Percentiles rank a stretch among this genome's conserved stretches.
phyloP scores from a whole-genome alignment of 1,140 invertebrate species.

The Drosophila hydei region DNA sequence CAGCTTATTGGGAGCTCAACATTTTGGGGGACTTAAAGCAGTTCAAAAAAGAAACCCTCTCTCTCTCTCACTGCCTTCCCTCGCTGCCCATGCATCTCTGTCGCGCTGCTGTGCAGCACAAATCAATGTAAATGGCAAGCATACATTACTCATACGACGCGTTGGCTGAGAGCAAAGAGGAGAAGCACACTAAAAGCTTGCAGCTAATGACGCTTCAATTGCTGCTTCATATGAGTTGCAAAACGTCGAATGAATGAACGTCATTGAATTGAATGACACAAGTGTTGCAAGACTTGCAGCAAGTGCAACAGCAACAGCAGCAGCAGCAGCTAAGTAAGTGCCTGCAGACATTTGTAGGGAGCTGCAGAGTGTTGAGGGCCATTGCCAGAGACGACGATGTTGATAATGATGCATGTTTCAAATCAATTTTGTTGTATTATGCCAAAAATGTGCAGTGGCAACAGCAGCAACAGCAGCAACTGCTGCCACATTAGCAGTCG shows the following conservation, averaged over 20 bases:
- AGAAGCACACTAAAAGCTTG: slow-evolving; percentile 56
- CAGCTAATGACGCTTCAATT: slow-evolving; percentile 81
- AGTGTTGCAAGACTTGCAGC: slow-evolving; percentile 11
- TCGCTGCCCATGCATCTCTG: background rate
- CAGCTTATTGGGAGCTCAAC: slow-evolving; percentile 5
- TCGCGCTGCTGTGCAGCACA: slow-evolving; percentile 38
- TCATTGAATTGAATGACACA: slow-evolving; percentile 73
- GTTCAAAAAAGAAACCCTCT: slow-evolving; percentile 8
- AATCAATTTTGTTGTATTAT: slow-evolving; percentile 81
- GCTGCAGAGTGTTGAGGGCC: slow-evolving; percentile 14
- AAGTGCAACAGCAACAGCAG: slow-evolving; percentile 8
- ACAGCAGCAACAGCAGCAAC: slow-evolving; percentile 7
- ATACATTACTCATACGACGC: slow-evolving; percentile 78
- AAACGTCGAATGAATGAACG: slow-evolving; percentile 79
- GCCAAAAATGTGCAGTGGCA: slow-evolving; percentile 68
- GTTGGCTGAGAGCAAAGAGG: slow-evolving; percentile 21
- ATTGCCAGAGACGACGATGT: slow-evolving; percentile 45
- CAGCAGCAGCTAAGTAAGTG: slow-evolving; percentile 58
- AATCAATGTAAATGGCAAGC: slow-evolving; percentile 79
- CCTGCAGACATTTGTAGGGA: slow-evolving; percentile 27
- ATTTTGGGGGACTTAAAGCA: slow-evolving; percentile 9
- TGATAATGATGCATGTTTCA: slow-evolving; percentile 81
- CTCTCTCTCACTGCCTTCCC: background rate
- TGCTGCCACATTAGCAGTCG: slow-evolving; percentile 24
- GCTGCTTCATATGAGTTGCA: slow-evolving; percentile 79